These are phyloP conservation scores for Oryzias sinensis DNA, from an alignment of 2,797 vertebrate genomes.

Conservation along the genomic window DNA sequence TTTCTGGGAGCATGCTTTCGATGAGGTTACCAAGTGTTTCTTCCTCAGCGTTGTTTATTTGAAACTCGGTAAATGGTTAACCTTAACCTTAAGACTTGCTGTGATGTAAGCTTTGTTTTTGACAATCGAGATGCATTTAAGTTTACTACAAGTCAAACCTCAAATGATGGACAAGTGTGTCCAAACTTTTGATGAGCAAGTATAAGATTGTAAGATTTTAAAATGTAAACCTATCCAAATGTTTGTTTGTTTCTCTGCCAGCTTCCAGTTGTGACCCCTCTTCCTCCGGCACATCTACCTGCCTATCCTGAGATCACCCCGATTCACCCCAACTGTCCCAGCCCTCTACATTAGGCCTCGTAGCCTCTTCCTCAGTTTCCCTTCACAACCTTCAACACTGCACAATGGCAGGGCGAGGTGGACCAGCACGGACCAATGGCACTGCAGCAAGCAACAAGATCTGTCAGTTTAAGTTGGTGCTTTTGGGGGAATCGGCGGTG, in stretches of 20 bases:
- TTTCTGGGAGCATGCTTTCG: background rate
- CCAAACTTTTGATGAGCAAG: no score
- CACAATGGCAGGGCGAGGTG: constrained; percentile 93
- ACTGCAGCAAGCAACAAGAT: constrained; percentile 94
- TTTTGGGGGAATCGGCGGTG: constrained; percentile 94
- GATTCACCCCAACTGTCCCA: constrained; percentile 22
- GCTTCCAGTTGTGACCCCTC: constrained; percentile 62
- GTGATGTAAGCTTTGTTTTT: constrained; percentile 24
- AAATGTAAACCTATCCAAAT: no score
- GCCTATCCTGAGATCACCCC: constrained; percentile 32
- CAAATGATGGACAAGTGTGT: no score
- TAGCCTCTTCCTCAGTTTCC: constrained; percentile 14
- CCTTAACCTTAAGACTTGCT: background rate
- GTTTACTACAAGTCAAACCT: no score
- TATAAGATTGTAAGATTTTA: no score
- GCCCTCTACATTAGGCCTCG: constrained; percentile 24
- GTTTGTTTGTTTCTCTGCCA: constrained; percentile 33
- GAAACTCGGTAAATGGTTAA: constrained; percentile 30
- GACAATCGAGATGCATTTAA: background rate
- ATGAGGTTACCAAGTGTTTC: background rate
- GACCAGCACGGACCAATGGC: constrained; percentile 91
- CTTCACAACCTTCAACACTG: constrained; percentile 32
- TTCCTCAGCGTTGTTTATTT: constrained; percentile 31
- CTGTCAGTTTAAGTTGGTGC: constrained; percentile 98
- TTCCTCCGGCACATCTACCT: constrained; percentile 46